Base-by-base conservation (phyloP, 1,140 invertebrate species). In the Lepeophtheirus salmonis region DNA sequence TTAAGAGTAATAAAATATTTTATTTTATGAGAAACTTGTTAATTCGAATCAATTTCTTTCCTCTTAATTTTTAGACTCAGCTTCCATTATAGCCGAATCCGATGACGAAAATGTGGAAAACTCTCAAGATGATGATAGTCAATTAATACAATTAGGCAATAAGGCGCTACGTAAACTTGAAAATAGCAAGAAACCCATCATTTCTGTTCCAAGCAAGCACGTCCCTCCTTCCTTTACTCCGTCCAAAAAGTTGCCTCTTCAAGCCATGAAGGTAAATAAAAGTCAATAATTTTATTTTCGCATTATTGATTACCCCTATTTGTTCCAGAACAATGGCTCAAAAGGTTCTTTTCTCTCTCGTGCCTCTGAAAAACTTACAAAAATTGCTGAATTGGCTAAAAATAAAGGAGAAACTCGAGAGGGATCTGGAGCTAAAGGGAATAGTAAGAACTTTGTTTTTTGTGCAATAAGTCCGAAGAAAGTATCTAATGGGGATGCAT, bases 291-390 rank as follows among this genome's bases (percentile, higher is more conserved):
- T 6, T 10, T n/a, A n/a, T n/a, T n/a, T n/a, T n/a, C n/a, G n/a
- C n/a, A n/a, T n/a, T n/a, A n/a, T n/a, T 41, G 30, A 41, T 41
- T 41, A 41, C 6, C 30, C 6, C 3, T 3, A 3, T 41, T 2
- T 57, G 20, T 57, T 41, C 22, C 4, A 57, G 22, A 24, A 16
- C 3, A 57, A 26, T 3, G 17, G 17, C 16, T 25, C 17, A 2
- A 57, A 30, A 24, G 55, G 55, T 2, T 57, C 55, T 14, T 57
- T 57, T 20, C 53, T 60, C 20, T 60, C 56, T 13, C 53, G 56
- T 21, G 21, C 20, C 12, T 16, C n/a, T 1, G 56, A 60, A 13
- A 59, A 54, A 10, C 25, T 57, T 13, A n/a, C 51, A 12, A 23
- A 23, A 20, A 4, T 59, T n/a, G 50, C 60, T 3, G 51, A 56